phyloP scores from a whole-genome alignment of 2,113 vertebrate species.

The Drymodes brunneopygia region DNA sequence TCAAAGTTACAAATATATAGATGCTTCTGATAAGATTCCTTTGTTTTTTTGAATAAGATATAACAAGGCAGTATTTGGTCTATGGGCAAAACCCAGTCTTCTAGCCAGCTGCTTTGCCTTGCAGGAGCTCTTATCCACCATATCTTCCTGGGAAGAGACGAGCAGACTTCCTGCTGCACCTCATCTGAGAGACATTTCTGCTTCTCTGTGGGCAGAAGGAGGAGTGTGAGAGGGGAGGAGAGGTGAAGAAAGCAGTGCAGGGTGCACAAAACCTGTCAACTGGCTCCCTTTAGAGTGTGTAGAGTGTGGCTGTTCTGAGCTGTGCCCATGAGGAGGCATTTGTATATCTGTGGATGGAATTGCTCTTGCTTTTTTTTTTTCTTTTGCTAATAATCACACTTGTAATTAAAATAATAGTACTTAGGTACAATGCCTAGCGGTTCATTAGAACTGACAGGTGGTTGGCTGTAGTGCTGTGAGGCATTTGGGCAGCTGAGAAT shows the following conservation, averaged over 20 bases:
- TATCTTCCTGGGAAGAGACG: not conserved
- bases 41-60: not conserved
- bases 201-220: not conserved
- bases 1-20: not conserved
- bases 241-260: not conserved
- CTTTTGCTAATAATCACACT: not conserved
- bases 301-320: not conserved
- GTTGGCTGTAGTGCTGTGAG: not conserved
- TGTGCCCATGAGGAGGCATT: not conserved
- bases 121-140: not conserved
- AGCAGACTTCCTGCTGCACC: slow-evolving; percentile 3
- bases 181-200: not conserved
- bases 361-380: not conserved
- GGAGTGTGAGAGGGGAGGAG: not conserved
- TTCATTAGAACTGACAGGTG: not conserved
- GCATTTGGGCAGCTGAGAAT: not conserved
- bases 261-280: not conserved
- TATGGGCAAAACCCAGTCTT: not conserved
- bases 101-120: slow-evolving; percentile 10
- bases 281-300: not conserved
- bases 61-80: not conserved
- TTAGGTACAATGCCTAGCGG: not conserved
- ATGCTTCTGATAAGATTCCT: not conserved
- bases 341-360: not conserved
- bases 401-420: not conserved